Evolutionary conservation across 1,140 invertebrate genomes (phyloP), one percentile per base, ranked within the genome.

Genomic region (Drosophila sucinea): DNA sequence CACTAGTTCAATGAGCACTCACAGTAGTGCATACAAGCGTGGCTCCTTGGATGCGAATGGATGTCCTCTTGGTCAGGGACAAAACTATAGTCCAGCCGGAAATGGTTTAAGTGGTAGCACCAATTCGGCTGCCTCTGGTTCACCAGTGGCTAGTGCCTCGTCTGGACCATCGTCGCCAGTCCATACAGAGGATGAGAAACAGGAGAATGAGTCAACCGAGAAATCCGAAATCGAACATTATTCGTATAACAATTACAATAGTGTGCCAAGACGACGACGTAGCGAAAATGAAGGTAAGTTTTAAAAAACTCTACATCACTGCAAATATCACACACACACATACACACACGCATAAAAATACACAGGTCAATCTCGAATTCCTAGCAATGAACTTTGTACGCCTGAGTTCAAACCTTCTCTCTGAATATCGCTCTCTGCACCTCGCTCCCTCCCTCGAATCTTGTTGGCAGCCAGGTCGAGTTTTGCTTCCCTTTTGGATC

Each of bases 141-240:
- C 86, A 3, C 85, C 91, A 1, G 84, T 86, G 78, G 82, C 82
- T 33, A 91, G 91, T 47, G 92, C 84, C 7, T 93, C 93, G 7
- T 93, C 93, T 4, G 93, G 92, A 4, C 93, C 92, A 0, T 93
- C 92, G 8, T 93, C 93, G 44, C 93, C 93, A 0, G 85, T 93
- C 8, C 92, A 93, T 63, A 93, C 92, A 0, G 93, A 93, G 73
- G 92, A 93, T 60, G 93, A 94, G 66, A 94, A 94, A 69, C 93
- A 93, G 77, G 93, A 94, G 71, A 91, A 93, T 33, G 93, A 94
- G 75, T 91, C 91, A 60, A 94, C 93, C 33, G 93, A 94, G 82
- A 94, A 94, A 77, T 89, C 91, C 10, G 91, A 92, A 44, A 60
- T 86, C 57, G 78, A 90, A 11, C 41, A 76, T 54, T 78, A 75